Evolutionary conservation across 2,888 invertebrate species (phyloP).

Genomic region (Oscheius sp.): DNA sequence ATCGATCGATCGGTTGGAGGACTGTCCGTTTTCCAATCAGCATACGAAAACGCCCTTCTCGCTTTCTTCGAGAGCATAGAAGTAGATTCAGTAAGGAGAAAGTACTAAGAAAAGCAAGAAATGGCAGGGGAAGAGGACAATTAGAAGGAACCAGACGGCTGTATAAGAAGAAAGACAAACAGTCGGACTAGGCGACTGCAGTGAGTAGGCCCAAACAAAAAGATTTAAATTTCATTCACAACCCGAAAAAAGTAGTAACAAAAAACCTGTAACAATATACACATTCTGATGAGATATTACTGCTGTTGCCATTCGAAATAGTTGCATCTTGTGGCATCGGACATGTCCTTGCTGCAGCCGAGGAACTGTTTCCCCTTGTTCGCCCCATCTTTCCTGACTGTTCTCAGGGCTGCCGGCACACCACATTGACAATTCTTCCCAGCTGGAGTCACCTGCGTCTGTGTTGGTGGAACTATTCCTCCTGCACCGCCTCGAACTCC

Average conservation of each 20-base stretch:
- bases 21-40: conserved; percentile 13
- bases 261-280: conserved; percentile 9
- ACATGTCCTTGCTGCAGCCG: conserved; percentile 53
- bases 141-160: conserved; percentile 25
- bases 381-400: conserved; percentile 62
- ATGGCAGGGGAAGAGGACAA: conserved; percentile 1
- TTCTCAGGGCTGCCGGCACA: conserved; percentile 42
- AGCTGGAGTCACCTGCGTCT: background rate
- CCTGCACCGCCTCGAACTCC: conserved; percentile 15
- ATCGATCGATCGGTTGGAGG: conserved; percentile 26
- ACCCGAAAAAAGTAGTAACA: conserved; percentile 1
- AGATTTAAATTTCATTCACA: conserved; percentile 4
- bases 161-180: conserved; percentile 25
- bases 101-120: background rate
- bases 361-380: conserved; percentile 64
- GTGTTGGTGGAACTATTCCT: background rate
- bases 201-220: background rate
- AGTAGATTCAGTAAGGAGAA: background rate
- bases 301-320: conserved; percentile 61
- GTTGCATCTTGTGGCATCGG: conserved; percentile 52
- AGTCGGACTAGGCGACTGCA: background rate
- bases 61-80: background rate
- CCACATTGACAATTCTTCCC: conserved; percentile 33
- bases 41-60: background rate
- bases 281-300: background rate